Base-by-base conservation (phyloP, 2,113 vertebrate genomes). In the Ahaetulla prasina region DNA sequence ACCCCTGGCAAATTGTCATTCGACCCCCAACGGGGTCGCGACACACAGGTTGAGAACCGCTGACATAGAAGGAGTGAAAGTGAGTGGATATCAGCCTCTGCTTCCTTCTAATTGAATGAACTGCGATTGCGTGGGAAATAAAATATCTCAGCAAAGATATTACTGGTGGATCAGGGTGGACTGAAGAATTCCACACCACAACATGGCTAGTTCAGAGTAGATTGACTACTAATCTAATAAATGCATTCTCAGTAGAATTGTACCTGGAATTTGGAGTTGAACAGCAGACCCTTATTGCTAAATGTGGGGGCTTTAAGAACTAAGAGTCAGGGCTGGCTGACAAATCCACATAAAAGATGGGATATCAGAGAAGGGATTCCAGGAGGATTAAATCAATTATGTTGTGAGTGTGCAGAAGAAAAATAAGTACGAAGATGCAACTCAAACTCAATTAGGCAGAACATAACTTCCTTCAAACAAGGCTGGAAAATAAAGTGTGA, bases 401-500 rank as follows among this genome's bases (percentile, higher is more conserved):
- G 35, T 8, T 39, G 7, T 22, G 35, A 80, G 3, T 39, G 18
- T 80, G 74, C 35, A 20, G 35, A 80, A 43, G 74, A 80, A 80
- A 80, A 80, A 3, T 20, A 80, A 80, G 35, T 80, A 22, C 43
- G 35, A 20, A 8, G 18, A 9, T 80, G 18, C 18, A 80, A 35
- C 18, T 18, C 35, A 39, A 80, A 3, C 18, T 22, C 68, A 80
- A 9, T 18, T 80, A 80, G 7, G 35, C 68, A 80, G n/a, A 80
- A 1, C 88, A 92, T 63, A 96, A 35, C 35, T 93, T 95, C 94
- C 92, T 80, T 30, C 35, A 63, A 91, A 91, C 16, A 91, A 87
- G 90, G 90, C 52, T 87, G 88, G 94, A 87, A 95, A 96, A 95
- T 92, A 95, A 93, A 85, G 93, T 22, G 0, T 22, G 95, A 94